Evolutionary conservation across 1,140 invertebrate species (phyloP), one percentile per base, ranked within the genome.

Genomic region (Drosophila quadrilineata): DNA sequence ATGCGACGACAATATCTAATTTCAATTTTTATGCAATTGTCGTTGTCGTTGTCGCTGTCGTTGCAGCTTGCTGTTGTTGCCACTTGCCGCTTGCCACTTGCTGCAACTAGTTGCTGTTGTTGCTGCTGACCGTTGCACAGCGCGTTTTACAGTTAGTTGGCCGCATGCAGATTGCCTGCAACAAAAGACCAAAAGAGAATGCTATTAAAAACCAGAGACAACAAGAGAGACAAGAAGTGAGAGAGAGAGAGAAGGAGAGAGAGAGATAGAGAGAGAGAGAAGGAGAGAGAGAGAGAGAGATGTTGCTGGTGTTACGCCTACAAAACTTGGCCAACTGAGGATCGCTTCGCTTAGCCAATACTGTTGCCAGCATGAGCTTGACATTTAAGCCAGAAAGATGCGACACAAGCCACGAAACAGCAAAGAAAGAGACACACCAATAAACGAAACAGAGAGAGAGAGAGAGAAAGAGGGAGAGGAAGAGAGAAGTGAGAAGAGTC

Each of bases 91-190:
- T 16, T 10, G 6, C 35, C 31, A 24, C 31, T 2, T 63, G 40
- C n/a, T 43, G 62, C 64, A 28, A 12, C 28, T 29, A n/a, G 38
- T 38, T 58, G 62, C 24, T 65, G 62, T 26, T 62, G 28, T 28
- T 53, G 36, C 26, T 57, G 53, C 71, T 79, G 75, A 82, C 76
- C 75, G 71, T 74, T 80, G 71, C 66, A 70, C 64, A 75, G 75
- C 69, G 33, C 33, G 40, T 40, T 76, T 64, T 76, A 82, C 76
- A 76, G 76, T 82, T 82, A 84, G 69, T 68, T 54, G 63, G 57
- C 63, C 63, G 74, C 74, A 64, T 77, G 74, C 59, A 76, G 71
- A 75, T 75, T 64, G 35, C 38, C 76, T 72, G 76, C 67, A 82
- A 70, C 31, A 66, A 45, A 59, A 69, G 40, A 49, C 28, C 22